Base-by-base conservation (phyloP, 2,797 vertebrate genomes). In the Dallia pectoralis region DNA sequence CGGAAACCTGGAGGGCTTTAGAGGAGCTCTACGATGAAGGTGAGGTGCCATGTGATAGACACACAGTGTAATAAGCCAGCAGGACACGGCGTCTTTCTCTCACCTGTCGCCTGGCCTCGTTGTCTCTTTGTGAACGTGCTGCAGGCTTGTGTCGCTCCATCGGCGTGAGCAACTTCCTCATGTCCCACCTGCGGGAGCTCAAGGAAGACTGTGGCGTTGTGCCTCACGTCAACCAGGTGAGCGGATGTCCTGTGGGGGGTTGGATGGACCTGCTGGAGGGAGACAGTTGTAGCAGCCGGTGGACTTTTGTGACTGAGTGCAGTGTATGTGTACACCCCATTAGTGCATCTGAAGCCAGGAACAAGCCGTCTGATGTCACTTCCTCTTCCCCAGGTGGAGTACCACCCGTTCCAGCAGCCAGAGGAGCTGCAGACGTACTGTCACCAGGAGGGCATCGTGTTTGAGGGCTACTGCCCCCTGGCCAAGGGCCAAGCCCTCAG, bases 141-240 rank as follows among this genome's bases (percentile, higher is more conserved):
- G 74, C 79, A 96, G 91, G 94, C 40, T 63, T 95, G 65, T 95
- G 94, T 53, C 84, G 76, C 65, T 92, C 93, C 59, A 91, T 93
- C 73, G 93, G 93, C 2, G 92, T 95, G 83, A 95, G 94, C 87
- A 94, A 96, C 90, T 96, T 97, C 84, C 84, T 95, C 81, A 84
- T 94, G 79, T 86, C 78, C 73, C 95, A 95, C 83, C 89, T 95
- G 71, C 88, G 96, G 53, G 86, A 95, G 85, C 84, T 96, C 47
- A 93, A 93, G 75, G 93, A 95, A 78, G 91, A 93, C 70, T 93
- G 89, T 77, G 82, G 81, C 67, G 72, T 91, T 72, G 88, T 87
- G 49, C 93, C 93, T 70, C 92, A 93, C 66, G 87, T 95, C 74
- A 94, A 94, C 87, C 93, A 94, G 91, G 93, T 95, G 72, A 63